Evolutionary conservation across 2,888 invertebrate genomes (phyloP), one percentile per base, ranked within the genome.

Genomic region (Heterodera filipjevi): DNA sequence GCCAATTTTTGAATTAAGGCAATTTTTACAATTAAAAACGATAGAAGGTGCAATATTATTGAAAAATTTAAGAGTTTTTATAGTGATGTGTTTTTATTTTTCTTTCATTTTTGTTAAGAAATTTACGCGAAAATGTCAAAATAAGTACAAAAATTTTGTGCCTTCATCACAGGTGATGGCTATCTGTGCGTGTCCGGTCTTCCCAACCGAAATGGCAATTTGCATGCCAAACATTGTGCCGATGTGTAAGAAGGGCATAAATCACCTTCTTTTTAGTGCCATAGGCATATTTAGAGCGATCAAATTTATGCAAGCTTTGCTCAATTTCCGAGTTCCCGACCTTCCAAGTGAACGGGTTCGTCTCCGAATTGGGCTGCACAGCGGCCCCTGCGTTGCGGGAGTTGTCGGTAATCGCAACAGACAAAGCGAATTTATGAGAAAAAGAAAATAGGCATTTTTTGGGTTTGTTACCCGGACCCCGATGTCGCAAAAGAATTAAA

Each of bases 121-220:
- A 53, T 1, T n/a, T n/a, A n/a, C n/a, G n/a, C n/a, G n/a, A n/a
- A n/a, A n/a, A n/a, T n/a, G n/a, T n/a, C n/a, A n/a, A n/a, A n/a
- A n/a, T n/a, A n/a, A n/a, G n/a, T n/a, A n/a, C 22, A 22, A 53
- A 5, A 53, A 53, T 53, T 35, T 19, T 5, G 19, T 19, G 30
- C n/a, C 27, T 66, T 12, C 22, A 10, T 77, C 74, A 22, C 32
- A 71, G 71, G 76, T 30, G 80, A 81, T 64, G 81, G 82, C 46
- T 87, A 87, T 76, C 79, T 87, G 19, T 85, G 86, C 66, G 87
- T 86, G 6, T 85, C 85, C 39, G 87, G 87, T 27, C 80, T 87
- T 6, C 87, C 87, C 14, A 81, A 85, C 39, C 77, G 86, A n/a
- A 87, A 87, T 77, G 87, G 87, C 39, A 85, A 82, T 66, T 82